Percentiles rank a stretch among this genome's conserved stretches.
Conservation (phyloP, 2,888 invertebrate genomes). For the Lacanobia wlatinum region DNA sequence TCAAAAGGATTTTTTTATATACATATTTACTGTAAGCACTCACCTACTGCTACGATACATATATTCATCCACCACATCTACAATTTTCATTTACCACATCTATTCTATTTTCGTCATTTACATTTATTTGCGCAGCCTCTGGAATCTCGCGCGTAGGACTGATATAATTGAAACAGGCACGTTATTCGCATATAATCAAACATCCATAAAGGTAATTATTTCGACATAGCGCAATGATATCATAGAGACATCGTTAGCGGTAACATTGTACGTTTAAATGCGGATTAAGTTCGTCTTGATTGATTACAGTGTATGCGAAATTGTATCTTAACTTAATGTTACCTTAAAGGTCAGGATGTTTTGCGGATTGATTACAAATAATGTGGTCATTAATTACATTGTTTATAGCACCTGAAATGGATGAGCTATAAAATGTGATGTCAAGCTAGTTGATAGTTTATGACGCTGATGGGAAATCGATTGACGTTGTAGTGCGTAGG, state of each 20-base stretch:
- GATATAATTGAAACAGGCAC: conserved; percentile 62
- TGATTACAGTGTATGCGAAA: conserved; percentile 65
- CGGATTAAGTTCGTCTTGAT: conserved; percentile 68
- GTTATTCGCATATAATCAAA: conserved; percentile 68
- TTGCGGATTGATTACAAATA: conserved; percentile 66
- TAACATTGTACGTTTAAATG: conserved; percentile 66
- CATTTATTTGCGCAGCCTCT: conserved; percentile 40
- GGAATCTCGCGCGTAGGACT: conserved; percentile 53
- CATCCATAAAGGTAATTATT: conserved; percentile 68
- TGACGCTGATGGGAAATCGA: conserved; percentile 49
- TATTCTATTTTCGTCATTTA: conserved; percentile 29
- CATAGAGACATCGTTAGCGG: conserved; percentile 67
- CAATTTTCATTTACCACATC: conserved; percentile 37
- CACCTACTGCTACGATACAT: background rate
- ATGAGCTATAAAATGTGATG: conserved; percentile 62
- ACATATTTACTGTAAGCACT: no score
- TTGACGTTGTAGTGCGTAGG: conserved; percentile 52
- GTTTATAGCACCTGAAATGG: conserved; percentile 61
- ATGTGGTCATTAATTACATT: conserved; percentile 60
- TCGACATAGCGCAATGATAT: conserved; percentile 60
- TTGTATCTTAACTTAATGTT: conserved; percentile 64
- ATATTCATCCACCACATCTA: background rate
- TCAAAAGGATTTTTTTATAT: no score
- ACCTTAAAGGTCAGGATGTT: conserved; percentile 62
- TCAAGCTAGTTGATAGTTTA: conserved; percentile 55